Percentiles rank a stretch among this genome's conserved stretches.
Conservation (phyloP, 2,888 invertebrate genomes). For the Teleogryllus oceanicus region DNA sequence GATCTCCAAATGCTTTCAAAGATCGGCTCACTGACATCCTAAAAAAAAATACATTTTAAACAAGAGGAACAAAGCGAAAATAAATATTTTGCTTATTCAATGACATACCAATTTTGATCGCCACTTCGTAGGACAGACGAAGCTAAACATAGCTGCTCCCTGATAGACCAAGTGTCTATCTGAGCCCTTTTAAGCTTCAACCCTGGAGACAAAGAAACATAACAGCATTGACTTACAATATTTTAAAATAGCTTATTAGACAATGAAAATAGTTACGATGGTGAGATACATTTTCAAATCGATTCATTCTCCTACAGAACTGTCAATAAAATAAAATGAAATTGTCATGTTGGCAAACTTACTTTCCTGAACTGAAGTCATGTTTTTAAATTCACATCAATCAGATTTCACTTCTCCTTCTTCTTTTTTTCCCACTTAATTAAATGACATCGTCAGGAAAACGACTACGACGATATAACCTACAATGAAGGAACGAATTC, state of each 20-base stretch:
- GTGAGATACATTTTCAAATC: neutral
- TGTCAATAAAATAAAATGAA: neutral
- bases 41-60: neutral
- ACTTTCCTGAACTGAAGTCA: conserved; percentile 34
- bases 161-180: conserved; percentile 78
- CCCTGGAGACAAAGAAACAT: conserved; percentile 39
- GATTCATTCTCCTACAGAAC: neutral
- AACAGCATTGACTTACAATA: neutral
- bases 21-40: conserved; percentile 83
- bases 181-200: conserved; percentile 65
- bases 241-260: neutral
- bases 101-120: conserved; percentile 72
- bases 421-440: too few relatives aligned
- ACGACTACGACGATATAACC: too few relatives aligned
- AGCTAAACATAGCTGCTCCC: conserved; percentile 81
- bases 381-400: neutral
- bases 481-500: too few relatives aligned
- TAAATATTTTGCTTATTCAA: neutral
- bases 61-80: neutral
- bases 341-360: conserved; percentile 22
- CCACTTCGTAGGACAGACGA: conserved; percentile 81
- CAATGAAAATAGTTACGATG: too few relatives aligned
- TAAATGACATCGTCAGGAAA: too few relatives aligned
- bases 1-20: conserved; percentile 71
- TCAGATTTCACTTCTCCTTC: too few relatives aligned